A percentile compares a stretch with the other conserved stretches of the same genome.
Conservation (phyloP, 1,140 invertebrate genomes). For the Drosophila santomea region DNA sequence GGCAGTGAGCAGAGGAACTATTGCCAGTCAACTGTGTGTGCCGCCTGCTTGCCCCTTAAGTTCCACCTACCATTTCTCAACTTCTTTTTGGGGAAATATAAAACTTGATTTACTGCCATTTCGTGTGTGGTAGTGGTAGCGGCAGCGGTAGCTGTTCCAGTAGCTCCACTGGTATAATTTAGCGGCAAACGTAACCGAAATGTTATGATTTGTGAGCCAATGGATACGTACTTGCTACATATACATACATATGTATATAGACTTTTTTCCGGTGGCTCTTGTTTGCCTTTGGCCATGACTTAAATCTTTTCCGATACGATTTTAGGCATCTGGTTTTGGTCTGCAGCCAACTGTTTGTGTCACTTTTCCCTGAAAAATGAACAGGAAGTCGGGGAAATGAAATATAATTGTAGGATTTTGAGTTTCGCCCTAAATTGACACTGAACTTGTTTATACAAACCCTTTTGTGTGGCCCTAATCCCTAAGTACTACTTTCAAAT, state of each 20-base stretch:
- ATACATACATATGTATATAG: not conserved
- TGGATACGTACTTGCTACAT: constrained; percentile 46
- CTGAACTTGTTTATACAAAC: no score
- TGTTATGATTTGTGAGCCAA: constrained; percentile 80
- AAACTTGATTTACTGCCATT: constrained; percentile 83
- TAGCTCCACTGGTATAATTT: constrained; percentile 67
- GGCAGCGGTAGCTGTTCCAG: constrained; percentile 26
- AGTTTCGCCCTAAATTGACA: no score
- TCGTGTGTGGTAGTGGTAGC: constrained; percentile 21
- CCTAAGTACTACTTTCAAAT: not conserved
- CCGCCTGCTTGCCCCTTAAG: constrained; percentile 33
- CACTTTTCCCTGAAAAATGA: constrained; percentile 9
- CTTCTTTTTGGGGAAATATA: constrained; percentile 81
- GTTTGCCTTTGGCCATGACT: constrained; percentile 41
- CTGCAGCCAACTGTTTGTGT: constrained; percentile 18
- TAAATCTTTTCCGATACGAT: constrained; percentile 53
- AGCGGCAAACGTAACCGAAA: constrained; percentile 75
- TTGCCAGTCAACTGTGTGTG: constrained; percentile 34
- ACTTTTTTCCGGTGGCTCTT: constrained; percentile 19
- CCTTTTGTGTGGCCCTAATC: no score
- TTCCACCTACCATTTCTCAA: constrained; percentile 24
- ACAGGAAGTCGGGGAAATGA: not conserved
- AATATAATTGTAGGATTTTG: no score
- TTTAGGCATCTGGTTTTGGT: constrained; percentile 21
- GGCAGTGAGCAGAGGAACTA: constrained; percentile 75